phyloP scores from a whole-genome alignment of 2,797 vertebrate species.

The Mus minutoides region DNA sequence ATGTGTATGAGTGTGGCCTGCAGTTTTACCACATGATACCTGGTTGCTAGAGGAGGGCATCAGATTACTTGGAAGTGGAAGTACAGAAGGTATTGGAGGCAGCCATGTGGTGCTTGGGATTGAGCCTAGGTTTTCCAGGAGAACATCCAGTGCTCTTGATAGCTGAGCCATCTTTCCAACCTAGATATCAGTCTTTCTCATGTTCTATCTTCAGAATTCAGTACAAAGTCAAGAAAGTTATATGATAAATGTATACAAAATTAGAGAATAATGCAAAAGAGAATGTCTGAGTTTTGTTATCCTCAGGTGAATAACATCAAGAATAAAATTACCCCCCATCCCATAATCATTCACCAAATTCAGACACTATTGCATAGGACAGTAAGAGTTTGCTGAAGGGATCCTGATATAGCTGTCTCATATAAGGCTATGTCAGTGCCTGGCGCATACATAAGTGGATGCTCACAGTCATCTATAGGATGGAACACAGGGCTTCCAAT shows the following conservation, averaged over 20 bases:
- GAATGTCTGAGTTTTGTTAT: conserved; percentile 9
- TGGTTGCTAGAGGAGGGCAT: background rate
- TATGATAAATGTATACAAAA: conserved; percentile 26
- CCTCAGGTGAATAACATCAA: conserved; percentile 25
- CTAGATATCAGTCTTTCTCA: background rate
- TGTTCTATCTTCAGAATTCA: conserved; percentile 23
- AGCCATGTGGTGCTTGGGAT: too few relatives aligned
- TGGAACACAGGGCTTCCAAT: too few relatives aligned
- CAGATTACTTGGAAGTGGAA: background rate
- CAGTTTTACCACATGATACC: background rate
- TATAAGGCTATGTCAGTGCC: too few relatives aligned
- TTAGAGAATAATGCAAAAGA: background rate
- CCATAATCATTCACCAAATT: too few relatives aligned
- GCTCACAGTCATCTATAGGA: too few relatives aligned
- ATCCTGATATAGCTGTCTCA: too few relatives aligned
- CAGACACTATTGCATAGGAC: too few relatives aligned
- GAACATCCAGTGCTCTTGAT: background rate
- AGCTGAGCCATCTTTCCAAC: background rate
- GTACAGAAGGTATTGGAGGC: background rate
- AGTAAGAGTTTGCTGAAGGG: too few relatives aligned
- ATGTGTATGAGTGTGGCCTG: background rate
- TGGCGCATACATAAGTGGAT: too few relatives aligned
- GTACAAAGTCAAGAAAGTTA: background rate
- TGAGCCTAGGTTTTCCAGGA: background rate
- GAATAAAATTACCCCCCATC: conserved; percentile 29